Evolutionary conservation across 2,113 vertebrate species (phyloP).

Genomic region (Phoenicopterus ruber): DNA sequence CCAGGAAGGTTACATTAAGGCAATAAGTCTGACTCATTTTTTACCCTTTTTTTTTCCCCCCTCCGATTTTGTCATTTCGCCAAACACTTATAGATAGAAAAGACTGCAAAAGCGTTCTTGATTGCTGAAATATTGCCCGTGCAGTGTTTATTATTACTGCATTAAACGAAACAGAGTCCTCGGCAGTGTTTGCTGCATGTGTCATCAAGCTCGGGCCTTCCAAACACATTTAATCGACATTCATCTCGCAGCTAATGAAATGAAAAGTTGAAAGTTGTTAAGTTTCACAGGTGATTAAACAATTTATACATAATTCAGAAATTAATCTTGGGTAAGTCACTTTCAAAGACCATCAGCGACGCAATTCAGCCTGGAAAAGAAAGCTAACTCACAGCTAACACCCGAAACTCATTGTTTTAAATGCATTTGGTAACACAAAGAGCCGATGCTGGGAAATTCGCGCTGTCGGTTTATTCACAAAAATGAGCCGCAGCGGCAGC

Average conservation of each 20-base stretch:
- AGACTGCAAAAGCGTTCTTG: slow-evolving; percentile 20
- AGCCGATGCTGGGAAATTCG: background rate
- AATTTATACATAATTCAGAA: slow-evolving; percentile 43
- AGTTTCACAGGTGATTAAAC: slow-evolving; percentile 60
- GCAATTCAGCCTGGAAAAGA: background rate
- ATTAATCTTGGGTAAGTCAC: slow-evolving; percentile 25
- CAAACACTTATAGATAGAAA: slow-evolving; percentile 43
- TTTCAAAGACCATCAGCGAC: slow-evolving; percentile 6
- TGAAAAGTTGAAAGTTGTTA: slow-evolving; percentile 31
- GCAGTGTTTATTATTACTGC: slow-evolving; percentile 63
- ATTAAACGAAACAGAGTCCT: slow-evolving; percentile 33
- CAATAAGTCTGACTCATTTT: slow-evolving; percentile 38
- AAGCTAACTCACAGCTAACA: background rate
- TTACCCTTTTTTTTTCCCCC: background rate
- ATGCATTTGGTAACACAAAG: background rate
- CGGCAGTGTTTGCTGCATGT: background rate
- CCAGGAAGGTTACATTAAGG: slow-evolving; percentile 48
- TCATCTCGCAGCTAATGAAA: slow-evolving; percentile 42
- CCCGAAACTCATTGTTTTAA: background rate
- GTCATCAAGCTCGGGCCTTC: slow-evolving; percentile 36
- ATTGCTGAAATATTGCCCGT: slow-evolving; percentile 52
- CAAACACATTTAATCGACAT: slow-evolving; percentile 42
- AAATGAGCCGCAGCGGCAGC: background rate
- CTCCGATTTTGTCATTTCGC: background rate
- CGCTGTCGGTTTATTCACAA: accelerated